phyloP scores from a whole-genome alignment of 2,888 invertebrate species.

The Caenorhabditis doughertyi region DNA sequence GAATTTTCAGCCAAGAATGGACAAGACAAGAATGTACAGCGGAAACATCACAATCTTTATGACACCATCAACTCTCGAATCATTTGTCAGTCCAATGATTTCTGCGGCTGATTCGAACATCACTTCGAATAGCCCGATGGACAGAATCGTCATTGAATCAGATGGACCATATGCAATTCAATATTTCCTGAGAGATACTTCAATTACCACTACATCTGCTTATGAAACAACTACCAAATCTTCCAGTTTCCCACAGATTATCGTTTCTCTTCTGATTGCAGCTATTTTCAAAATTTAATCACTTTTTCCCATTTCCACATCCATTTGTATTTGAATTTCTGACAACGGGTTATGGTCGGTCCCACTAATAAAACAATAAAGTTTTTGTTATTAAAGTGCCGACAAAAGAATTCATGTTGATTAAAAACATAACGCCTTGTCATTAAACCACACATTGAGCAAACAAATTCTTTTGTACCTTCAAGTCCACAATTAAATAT shows the following conservation, averaged over 20 bases:
- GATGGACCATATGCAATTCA: constrained; percentile 44
- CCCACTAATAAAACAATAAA: constrained; percentile 38
- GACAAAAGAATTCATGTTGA: constrained; percentile 6
- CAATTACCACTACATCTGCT: constrained; percentile 42
- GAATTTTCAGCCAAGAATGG: constrained; percentile 41
- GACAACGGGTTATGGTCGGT: constrained; percentile 43
- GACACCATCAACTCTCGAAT: not conserved
- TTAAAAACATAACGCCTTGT: not conserved
- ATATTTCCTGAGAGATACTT: constrained; percentile 31
- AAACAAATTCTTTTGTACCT: constrained; percentile 3
- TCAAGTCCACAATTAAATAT: too few species aligned
- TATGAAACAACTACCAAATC: constrained; percentile 32
- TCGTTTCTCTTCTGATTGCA: constrained; percentile 38
- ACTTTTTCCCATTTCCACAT: not conserved
- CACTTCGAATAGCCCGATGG: constrained; percentile 31
- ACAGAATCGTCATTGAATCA: constrained; percentile 21
- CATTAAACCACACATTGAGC: not conserved
- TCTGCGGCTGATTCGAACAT: constrained; percentile 18
- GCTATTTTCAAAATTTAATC: constrained; percentile 36
- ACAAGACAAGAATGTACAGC: constrained; percentile 1
- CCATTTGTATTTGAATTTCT: constrained; percentile 20
- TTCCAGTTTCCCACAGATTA: constrained; percentile 29
- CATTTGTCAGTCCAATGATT: constrained; percentile 10
- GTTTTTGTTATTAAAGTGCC: not conserved
- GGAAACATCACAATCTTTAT: constrained; percentile 40